Evolutionary conservation across 2,797 vertebrate species (phyloP).

Genomic region (Acipenser ruthenus): DNA sequence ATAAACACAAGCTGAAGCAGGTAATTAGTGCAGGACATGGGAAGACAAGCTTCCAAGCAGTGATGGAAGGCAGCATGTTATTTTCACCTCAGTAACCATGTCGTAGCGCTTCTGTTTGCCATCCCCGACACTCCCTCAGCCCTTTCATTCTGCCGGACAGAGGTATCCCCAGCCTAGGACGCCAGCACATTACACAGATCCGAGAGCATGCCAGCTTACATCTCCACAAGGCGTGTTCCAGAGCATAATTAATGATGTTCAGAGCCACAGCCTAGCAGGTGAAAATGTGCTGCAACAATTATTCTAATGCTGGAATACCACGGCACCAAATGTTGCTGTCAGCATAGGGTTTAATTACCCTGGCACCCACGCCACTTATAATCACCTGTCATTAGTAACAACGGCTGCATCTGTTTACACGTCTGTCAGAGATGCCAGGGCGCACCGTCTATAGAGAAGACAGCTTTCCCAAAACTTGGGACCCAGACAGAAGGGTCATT

Average conservation of each 20-base stretch:
- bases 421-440: constrained; percentile 78
- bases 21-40: background rate
- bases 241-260: constrained; percentile 66
- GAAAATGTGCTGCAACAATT: constrained; percentile 67
- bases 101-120: no score
- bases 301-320: constrained; percentile 75
- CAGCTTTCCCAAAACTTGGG: constrained; percentile 39
- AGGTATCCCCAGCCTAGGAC: constrained; percentile 20
- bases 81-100: constrained; percentile 6
- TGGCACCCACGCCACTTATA: constrained; percentile 87
- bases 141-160: constrained; percentile 15
- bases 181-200: constrained; percentile 18
- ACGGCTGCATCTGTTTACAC: constrained; percentile 85
- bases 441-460: constrained; percentile 42
- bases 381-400: constrained; percentile 96
- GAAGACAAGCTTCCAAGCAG: background rate
- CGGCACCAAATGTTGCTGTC: constrained; percentile 91
- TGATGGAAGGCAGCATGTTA: constrained; percentile 3
- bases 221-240: constrained; percentile 43
- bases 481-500: constrained; percentile 52
- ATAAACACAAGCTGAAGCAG: background rate
- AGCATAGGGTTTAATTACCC: constrained; percentile 89
- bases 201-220: constrained; percentile 30
- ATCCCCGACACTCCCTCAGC: background rate
- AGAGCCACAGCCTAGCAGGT: constrained; percentile 61